phyloP scores from a whole-genome alignment of 2,113 vertebrate genomes.

The Tonatia bakeri region DNA sequence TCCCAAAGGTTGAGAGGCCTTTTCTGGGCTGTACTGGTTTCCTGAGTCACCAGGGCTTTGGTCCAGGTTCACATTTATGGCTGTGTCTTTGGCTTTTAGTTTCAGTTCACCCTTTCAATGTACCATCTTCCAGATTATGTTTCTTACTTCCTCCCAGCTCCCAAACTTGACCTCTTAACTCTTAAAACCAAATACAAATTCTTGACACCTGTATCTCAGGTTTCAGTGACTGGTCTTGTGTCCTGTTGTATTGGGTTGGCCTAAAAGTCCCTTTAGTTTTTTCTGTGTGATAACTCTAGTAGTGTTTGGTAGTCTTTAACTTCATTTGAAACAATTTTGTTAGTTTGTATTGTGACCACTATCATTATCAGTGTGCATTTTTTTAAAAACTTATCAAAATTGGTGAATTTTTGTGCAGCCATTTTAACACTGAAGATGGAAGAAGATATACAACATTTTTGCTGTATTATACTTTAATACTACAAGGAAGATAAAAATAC shows the following conservation, averaged over 20 bases:
- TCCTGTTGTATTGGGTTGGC: background rate
- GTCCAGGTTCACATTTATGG: background rate
- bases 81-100: background rate
- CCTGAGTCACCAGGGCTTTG: background rate
- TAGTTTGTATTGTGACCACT: too few species aligned
- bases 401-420: too few species aligned
- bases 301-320: too few species aligned
- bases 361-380: too few species aligned
- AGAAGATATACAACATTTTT: too few species aligned
- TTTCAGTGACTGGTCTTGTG: background rate
- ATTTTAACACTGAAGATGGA: too few species aligned
- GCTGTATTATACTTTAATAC: too few species aligned
- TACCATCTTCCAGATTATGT: background rate
- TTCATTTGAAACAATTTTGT: too few species aligned
- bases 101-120: background rate
- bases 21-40: background rate
- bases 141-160: conserved; percentile 31
- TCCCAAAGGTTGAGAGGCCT: background rate
- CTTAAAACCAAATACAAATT: conserved; percentile 23
- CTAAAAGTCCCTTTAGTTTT: too few species aligned
- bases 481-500: too few species aligned
- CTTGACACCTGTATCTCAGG: conserved; percentile 32
- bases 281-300: too few species aligned
- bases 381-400: too few species aligned
- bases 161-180: conserved; percentile 42